These are phyloP conservation scores for Picus viridis DNA, from an alignment of 2,797 vertebrate genomes.

Conservation along the genomic window DNA sequence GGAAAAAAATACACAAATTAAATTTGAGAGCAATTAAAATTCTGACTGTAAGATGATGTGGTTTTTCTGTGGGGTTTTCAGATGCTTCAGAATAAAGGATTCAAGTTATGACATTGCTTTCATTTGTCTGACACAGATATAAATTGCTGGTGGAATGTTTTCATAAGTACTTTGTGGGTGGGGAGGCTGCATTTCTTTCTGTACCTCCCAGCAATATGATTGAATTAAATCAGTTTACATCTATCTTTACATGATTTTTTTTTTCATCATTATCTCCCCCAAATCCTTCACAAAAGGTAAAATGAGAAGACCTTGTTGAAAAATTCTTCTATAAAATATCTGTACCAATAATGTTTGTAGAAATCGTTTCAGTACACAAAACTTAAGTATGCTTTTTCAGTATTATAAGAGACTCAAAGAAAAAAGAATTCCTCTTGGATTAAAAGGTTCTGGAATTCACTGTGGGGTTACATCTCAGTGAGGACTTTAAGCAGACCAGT, in stretches of 20 bases:
- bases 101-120: not conserved
- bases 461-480: accelerated
- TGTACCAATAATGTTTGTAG: not conserved
- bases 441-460: not conserved
- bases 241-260: not conserved
- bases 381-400: not conserved
- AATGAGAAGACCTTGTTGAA: not conserved
- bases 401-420: not conserved
- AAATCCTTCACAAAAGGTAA: not conserved
- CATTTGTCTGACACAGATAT: not conserved
- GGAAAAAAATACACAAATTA: not conserved
- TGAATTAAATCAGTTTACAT: not conserved
- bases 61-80: not conserved
- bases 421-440: not conserved
- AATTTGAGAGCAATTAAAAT: not conserved
- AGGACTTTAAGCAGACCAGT: not conserved
- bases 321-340: not conserved
- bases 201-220: not conserved
- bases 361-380: not conserved
- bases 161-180: not conserved
- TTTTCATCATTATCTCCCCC: not conserved
- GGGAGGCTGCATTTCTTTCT: not conserved
- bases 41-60: not conserved
- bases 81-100: not conserved
- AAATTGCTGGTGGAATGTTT: conserved; percentile 38